phyloP scores from a whole-genome alignment of 2,797 vertebrate genomes.

The Ctenopoma multispine region DNA sequence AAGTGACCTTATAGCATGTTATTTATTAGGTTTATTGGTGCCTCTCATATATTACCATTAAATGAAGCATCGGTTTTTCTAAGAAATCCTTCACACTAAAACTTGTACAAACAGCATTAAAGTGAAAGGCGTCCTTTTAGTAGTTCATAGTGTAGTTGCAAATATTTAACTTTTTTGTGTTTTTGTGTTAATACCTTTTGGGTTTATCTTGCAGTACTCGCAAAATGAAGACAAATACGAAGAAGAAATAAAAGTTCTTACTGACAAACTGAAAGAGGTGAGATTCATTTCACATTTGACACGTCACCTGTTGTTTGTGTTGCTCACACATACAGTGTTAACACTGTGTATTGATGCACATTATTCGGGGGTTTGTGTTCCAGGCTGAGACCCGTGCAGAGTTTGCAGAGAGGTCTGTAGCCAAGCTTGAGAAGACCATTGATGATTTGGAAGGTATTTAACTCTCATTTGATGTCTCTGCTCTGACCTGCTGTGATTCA shows the following conservation, averaged over 20 bases:
- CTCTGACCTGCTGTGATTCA: neutral
- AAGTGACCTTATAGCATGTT: neutral
- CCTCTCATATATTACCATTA: neutral
- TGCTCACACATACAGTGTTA: no score
- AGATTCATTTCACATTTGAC: slow-evolving; percentile 44
- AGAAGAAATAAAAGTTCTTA: slow-evolving; percentile 95
- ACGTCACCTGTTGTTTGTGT: neutral
- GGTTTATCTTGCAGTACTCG: slow-evolving; percentile 88
- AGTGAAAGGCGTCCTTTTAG: no score
- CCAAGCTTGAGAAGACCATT: slow-evolving; percentile 98
- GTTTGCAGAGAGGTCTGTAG: slow-evolving; percentile 97
- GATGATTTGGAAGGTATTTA: slow-evolving; percentile 95
- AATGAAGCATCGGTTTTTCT: neutral
- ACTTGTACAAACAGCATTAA: no score
- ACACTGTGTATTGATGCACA: neutral
- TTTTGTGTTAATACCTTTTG: neutral
- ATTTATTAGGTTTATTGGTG: neutral
- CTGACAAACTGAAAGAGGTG: slow-evolving; percentile 97
- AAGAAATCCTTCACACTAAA: no score
- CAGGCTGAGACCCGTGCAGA: slow-evolving; percentile 97
- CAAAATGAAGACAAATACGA: slow-evolving; percentile 99
- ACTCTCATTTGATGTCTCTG: neutral
- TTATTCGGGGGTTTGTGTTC: slow-evolving; percentile 34
- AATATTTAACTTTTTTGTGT: neutral
- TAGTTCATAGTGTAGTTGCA: no score